Conservation (phyloP, 2,113 vertebrate genomes). For the Cromileptes altivelis region DNA sequence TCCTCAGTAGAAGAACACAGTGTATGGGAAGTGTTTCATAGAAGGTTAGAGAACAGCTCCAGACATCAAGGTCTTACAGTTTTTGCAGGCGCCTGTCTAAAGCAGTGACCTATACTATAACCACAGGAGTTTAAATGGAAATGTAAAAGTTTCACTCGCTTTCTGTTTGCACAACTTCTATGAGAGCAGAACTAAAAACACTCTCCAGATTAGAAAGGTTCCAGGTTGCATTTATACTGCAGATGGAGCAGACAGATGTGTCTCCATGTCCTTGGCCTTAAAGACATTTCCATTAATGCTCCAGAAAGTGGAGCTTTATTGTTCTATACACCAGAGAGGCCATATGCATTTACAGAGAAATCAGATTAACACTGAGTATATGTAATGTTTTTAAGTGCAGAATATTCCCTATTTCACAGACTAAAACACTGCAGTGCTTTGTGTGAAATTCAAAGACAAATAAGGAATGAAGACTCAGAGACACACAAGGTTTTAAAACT, state of each 20-base stretch:
- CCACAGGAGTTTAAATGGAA: slow-evolving; percentile 2
- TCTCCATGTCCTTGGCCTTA: slow-evolving; percentile 19
- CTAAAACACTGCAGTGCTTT: slow-evolving; percentile 8
- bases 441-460: slow-evolving; percentile 30
- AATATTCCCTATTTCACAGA: slow-evolving; percentile 26
- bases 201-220: slow-evolving; percentile 27
- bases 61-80: slow-evolving; percentile 39
- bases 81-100: background rate
- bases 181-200: slow-evolving; percentile 13
- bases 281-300: slow-evolving; percentile 36
- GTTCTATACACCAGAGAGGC: slow-evolving; percentile 11
- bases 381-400: slow-evolving; percentile 34
- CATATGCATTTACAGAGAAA: background rate
- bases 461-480: background rate
- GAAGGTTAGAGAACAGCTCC: slow-evolving; percentile 35
- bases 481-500: slow-evolving; percentile 16
- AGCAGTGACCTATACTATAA: slow-evolving; percentile 6
- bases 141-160: slow-evolving; percentile 19
- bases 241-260: background rate
- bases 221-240: background rate
- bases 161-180: slow-evolving; percentile 7
- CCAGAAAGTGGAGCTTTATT: slow-evolving; percentile 15
- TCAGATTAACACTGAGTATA: slow-evolving; percentile 27
- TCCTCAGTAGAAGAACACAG: slow-evolving; percentile 7
- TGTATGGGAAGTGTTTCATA: slow-evolving; percentile 14